Base-by-base conservation (phyloP, 2,888 invertebrate genomes). In the Glaucopsyche alexis region DNA sequence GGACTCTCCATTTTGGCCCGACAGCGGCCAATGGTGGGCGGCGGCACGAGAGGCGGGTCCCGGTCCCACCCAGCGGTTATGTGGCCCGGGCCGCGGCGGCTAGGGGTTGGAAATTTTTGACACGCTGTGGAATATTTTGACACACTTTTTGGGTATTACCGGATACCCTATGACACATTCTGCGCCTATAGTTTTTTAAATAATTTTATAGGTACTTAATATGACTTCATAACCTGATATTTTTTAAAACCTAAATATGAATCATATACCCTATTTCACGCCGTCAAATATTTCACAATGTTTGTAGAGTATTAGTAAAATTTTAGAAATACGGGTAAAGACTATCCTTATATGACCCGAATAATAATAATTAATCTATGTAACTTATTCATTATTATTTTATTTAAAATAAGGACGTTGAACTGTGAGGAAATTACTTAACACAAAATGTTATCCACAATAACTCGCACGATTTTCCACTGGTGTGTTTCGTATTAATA, bases 51-150 rank as follows among this genome's bases (percentile, higher is more conserved):
- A 81, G 87, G 86, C 86, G 84, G 85, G 83, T 73, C 84, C 79
- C 77, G 79, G 78, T 80, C 84, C 84, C 87, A 81, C 86, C 87
- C 87, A 87, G 81, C 78, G 80, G 82, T 80, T 81, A 75, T 87
- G 82, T 85, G 84, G 80, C 76, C 79, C 67, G 19, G 74, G 78
- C 78, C 76, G 78, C 75, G 82, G 83, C 81, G 80, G 42, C 82
- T 83, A 85, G 82, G 88, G 88, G 87, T 84, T 86, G 85, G 75
- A 80, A 69, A 49, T 69, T 69, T 69, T 42, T 45, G 47, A 47
- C 19, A 16, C 69, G 11, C 29, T 6, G 45, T 1, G 69, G 45
- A 69, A 42, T 49, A 69, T 69, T 66, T 66, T 66, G 66, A 66
- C 66, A 66, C 42, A 5, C 5, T 40, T 65, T 40, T 6, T 29